Evolutionary conservation across 1,140 invertebrate species (phyloP).

Genomic region (Euglossa dilemma): DNA sequence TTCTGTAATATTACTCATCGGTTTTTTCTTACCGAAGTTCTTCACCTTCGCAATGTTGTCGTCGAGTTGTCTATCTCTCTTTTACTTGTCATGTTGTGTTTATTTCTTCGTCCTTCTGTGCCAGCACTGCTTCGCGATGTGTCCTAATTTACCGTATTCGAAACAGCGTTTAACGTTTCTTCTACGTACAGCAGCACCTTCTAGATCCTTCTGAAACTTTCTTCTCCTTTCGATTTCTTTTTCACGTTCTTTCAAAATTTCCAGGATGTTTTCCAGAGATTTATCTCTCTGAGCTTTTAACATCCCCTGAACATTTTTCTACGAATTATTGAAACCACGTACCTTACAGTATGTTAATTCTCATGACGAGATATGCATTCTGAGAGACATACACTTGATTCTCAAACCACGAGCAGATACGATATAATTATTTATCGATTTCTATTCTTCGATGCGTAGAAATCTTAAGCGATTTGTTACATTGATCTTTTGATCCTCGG

Average conservation of each 20-base stretch:
- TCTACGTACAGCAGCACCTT: not conserved
- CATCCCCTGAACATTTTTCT: constrained; percentile 1
- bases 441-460: constrained; percentile 1
- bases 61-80: not conserved
- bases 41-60: not conserved
- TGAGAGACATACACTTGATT: constrained; percentile 11
- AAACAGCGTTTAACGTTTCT: no score
- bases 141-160: no score
- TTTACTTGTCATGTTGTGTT: no score
- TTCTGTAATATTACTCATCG: constrained; percentile 1
- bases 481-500: constrained; percentile 21
- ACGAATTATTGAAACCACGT: constrained; percentile 11
- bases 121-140: no score
- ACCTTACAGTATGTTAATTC: constrained; percentile 4
- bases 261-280: constrained; percentile 21
- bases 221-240: constrained; percentile 7
- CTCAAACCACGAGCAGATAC: not conserved
- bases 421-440: constrained; percentile 16
- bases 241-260: constrained; percentile 25
- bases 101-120: no score
- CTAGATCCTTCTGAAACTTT: not conserved
- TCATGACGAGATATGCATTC: not conserved
- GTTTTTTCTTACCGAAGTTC: not conserved
- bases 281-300: no score
- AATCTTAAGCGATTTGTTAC: constrained; percentile 7